Base-by-base conservation (phyloP, 2,888 invertebrate genomes). In the Drosophila koepferae region DNA sequence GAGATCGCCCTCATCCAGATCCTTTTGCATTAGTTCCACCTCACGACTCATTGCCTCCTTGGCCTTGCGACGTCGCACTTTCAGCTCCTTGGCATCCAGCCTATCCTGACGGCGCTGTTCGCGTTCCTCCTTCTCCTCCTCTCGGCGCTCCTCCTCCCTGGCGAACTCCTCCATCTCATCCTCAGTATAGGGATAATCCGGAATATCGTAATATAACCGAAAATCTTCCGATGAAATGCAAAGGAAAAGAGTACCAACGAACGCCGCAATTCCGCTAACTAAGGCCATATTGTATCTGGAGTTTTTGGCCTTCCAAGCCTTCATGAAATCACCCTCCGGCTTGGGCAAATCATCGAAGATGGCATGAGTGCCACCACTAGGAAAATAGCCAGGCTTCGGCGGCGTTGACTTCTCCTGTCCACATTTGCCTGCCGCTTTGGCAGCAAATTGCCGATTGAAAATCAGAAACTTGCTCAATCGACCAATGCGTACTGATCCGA, bases 111-210 rank as follows among this genome's bases (percentile, higher is more conserved):
- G 80, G 1, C 63, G 70, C 69, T 72, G 31, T 31, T 79, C 78
- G 1, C 80, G 80, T 18, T 63, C 74, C 51, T 65, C 77, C 23
- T 61, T 70, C 69, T 80, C 86, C 65, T 63, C 31, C 51, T 59
- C 58, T 0, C 77, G 76, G 7, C 86, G 84, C 62, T 88, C 70
- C 20, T 76, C 74, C 48, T 82, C 84, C 10, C 43, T 12, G 2
- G 59, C 74, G 6, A 86, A 86, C n/a, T 80, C 74, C 31, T 86
- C 72, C 74, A 70, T 70, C 58, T 86, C 86, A 1, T 79, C 77
- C 0, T 86, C 84, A 16, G 79, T 86, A 36, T 86, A 86, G 0
- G 86, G 86, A 78, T 86, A 86, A 0, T 82, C 77, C 7, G 86
- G 86, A 5, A 84, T 14, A 7, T 4, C 8, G 18, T 41, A 53